phyloP scores from a whole-genome alignment of 2,797 vertebrate genomes.

The Ptychobarbus kaznakovi region DNA sequence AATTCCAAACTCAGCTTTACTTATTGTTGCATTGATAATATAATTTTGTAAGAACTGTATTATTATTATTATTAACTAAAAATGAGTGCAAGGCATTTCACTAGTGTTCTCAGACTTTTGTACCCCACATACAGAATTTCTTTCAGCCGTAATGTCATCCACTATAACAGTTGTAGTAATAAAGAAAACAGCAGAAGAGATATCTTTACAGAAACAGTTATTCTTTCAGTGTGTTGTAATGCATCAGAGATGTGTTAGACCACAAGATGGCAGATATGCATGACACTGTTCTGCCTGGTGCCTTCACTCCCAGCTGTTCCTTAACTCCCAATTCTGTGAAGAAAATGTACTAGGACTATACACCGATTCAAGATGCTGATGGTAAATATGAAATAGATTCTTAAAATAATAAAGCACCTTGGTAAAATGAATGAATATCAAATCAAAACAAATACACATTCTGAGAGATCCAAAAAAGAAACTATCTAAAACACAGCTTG shows the following conservation, averaged over 20 bases:
- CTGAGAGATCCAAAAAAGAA: not conserved
- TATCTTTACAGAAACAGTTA: not conserved
- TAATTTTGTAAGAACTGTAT: not conserved
- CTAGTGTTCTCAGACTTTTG: not conserved
- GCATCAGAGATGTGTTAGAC: conserved; percentile 18
- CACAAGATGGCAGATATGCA: conserved; percentile 39
- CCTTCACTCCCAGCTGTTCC: conserved; percentile 29
- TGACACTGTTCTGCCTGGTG: conserved; percentile 15
- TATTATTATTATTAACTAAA: not conserved
- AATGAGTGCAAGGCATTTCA: not conserved
- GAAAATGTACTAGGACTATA: not conserved
- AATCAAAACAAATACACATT: not conserved
- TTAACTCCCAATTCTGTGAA: conserved; percentile 16
- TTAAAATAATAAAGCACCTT: not conserved
- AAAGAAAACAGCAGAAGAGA: not conserved
- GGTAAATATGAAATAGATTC: not conserved
- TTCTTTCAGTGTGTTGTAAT: not conserved
- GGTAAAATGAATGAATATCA: not conserved
- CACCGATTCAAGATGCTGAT: not conserved
- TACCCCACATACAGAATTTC: not conserved
- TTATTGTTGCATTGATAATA: not conserved
- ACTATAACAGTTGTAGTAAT: not conserved
- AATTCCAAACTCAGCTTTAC: not conserved
- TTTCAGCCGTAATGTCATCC: not conserved
- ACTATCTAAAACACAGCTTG: not conserved